Evolutionary conservation across 2,797 vertebrate species (phyloP), one percentile per base, ranked within the genome.

Genomic region (Pipistrellus nathusii): DNA sequence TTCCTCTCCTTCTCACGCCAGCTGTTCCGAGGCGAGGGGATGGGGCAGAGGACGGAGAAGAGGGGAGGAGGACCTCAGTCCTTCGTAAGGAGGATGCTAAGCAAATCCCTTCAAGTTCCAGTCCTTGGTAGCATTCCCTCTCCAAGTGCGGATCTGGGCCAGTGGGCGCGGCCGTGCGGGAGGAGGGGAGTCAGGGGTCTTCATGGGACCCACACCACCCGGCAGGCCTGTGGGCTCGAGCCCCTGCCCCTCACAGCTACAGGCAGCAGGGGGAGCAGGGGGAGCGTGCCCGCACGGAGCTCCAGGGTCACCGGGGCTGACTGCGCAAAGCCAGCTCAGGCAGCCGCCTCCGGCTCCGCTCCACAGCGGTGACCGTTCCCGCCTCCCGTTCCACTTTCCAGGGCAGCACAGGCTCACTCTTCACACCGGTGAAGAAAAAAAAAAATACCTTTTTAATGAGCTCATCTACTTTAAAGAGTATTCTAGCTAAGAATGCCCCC

Each of bases 401-500:
- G 23, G 15, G 4, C 25, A 64, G 84, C n/a, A 81, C 6, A 64
- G 21, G 6, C 69, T 14, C 80, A 21, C 53, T 83, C 38, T 73
- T 83, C 69, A 84, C 59, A 35, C n/a, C n/a, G 44, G 82, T 59
- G 38, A 89, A 93, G 88, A 88, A 7, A 87, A 66, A 48, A 4
- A 41, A 41, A 41, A 38, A 38, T 68, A 21, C 27, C 91, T 96
- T 80, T 86, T 66, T 53, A 25, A 81, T 62, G 21, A 75, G 68
- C 6, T 55, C 72, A 41, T 38, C 25, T 25, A 21, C 53, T 81
- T 94, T 78, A 17, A 25, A 62, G 85, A 84, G 8, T 15, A 38
- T 51, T 96, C 80, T 93, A 83, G 23, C 69, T 75, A 87, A 77
- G 66, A 81, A 72, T 11, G 3, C n/a, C 41, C 75, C 51, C 53